phyloP scores from a whole-genome alignment of 2,797 vertebrate species.

The Sebastes vulpes region DNA sequence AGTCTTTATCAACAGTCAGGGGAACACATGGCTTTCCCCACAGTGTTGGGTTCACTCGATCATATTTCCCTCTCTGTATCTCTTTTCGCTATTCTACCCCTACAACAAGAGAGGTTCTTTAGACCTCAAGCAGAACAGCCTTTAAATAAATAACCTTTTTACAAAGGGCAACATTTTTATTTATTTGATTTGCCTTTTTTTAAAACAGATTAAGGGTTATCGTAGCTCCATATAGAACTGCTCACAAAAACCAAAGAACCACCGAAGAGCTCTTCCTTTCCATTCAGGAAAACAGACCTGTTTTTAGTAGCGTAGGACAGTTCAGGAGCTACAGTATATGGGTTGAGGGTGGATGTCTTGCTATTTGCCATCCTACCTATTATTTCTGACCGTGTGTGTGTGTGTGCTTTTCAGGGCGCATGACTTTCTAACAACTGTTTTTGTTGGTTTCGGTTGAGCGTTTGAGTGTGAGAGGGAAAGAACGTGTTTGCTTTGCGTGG shows the following conservation, averaged over 20 bases:
- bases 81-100: not conserved
- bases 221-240: not conserved
- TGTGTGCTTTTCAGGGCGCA: conserved; percentile 39
- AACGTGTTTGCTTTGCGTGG: conserved; percentile 66
- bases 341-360: conserved; percentile 7
- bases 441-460: conserved; percentile 62
- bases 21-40: conserved; percentile 57
- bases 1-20: conserved; percentile 60
- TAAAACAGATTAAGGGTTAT: not conserved
- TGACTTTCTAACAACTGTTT: conserved; percentile 56
- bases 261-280: not conserved
- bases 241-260: conserved; percentile 10
- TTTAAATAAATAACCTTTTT: not conserved
- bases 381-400: conserved; percentile 28
- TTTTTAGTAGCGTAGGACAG: not conserved
- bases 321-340: conserved; percentile 3
- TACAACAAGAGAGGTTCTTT: not conserved
- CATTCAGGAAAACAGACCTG: not conserved
- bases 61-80: conserved; percentile 33
- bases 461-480: conserved; percentile 42
- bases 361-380: conserved; percentile 31
- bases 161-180: not conserved
- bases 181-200: conserved; percentile 4
- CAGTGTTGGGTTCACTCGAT: conserved; percentile 10
- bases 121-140: not conserved